phyloP scores from a whole-genome alignment of 2,888 invertebrate genomes.

The Lycophotia porphyrea region DNA sequence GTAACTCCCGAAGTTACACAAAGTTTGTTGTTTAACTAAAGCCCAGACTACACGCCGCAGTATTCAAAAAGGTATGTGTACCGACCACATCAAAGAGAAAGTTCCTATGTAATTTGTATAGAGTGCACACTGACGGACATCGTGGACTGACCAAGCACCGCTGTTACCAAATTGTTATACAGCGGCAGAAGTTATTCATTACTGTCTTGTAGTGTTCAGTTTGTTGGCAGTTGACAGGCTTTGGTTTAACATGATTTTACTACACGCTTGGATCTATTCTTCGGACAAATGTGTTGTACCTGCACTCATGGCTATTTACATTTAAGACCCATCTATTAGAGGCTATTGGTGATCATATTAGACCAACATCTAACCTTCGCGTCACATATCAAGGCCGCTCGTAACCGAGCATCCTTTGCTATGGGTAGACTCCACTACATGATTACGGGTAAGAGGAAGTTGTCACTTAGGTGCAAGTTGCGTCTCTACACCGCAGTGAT shows the following conservation, averaged over 20 bases:
- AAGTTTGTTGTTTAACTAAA: slow-evolving; percentile 64
- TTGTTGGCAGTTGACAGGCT: neutral
- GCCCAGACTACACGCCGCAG: slow-evolving; percentile 62
- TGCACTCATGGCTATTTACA: neutral
- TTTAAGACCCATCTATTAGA: neutral
- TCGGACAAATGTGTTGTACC: neutral
- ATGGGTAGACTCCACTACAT: no score
- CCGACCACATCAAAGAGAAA: slow-evolving; percentile 76
- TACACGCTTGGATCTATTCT: neutral
- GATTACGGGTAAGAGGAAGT: no score
- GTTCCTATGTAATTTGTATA: slow-evolving; percentile 75
- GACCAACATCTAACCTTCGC: no score
- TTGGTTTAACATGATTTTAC: neutral
- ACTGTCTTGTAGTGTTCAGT: slow-evolving; percentile 5
- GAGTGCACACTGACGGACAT: slow-evolving; percentile 61
- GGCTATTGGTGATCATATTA: no score
- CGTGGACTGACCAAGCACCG: slow-evolving; percentile 40
- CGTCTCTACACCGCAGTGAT: no score
- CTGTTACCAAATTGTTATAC: slow-evolving; percentile 49
- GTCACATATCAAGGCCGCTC: no score
- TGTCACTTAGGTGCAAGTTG: no score
- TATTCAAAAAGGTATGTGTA: slow-evolving; percentile 69
- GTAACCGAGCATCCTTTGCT: no score
- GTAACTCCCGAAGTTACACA: slow-evolving; percentile 47
- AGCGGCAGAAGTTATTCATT: slow-evolving; percentile 10